A percentile compares a stretch with the other conserved stretches of the same genome.
Conservation (phyloP, 2,888 invertebrate genomes). For the Apamea anceps region DNA sequence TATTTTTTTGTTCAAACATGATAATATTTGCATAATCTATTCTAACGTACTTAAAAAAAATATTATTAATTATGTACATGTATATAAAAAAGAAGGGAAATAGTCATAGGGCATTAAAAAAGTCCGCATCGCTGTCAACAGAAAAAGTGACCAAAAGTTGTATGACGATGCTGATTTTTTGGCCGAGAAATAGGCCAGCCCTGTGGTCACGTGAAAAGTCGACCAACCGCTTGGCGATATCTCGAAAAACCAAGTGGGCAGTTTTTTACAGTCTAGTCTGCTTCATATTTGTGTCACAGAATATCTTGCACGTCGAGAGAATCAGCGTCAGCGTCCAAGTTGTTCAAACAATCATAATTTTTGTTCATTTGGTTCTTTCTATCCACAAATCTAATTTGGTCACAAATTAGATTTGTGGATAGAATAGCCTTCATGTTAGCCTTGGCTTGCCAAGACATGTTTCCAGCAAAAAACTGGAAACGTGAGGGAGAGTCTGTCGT, state of each 20-base stretch:
- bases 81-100: neutral
- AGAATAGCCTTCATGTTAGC: no score
- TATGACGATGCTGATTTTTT: neutral
- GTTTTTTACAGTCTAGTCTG: neutral
- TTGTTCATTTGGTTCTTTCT: neutral
- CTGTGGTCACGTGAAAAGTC: neutral
- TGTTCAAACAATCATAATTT: neutral
- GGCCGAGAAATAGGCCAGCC: no score
- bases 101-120: neutral
- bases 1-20: neutral
- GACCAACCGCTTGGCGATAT: neutral
- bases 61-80: neutral
- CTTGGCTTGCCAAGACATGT: neutral
- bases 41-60: neutral
- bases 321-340: neutral
- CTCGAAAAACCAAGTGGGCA: neutral
- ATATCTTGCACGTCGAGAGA: neutral
- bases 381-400: neutral
- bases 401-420: no score
- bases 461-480: slow-evolving; percentile 1
- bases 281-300: neutral
- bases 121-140: neutral
- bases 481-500: neutral
- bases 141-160: neutral
- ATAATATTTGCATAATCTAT: neutral